Evolutionary conservation across 1,140 invertebrate species (phyloP), one percentile per base, ranked within the genome.

Genomic region (Limonius californicus): DNA sequence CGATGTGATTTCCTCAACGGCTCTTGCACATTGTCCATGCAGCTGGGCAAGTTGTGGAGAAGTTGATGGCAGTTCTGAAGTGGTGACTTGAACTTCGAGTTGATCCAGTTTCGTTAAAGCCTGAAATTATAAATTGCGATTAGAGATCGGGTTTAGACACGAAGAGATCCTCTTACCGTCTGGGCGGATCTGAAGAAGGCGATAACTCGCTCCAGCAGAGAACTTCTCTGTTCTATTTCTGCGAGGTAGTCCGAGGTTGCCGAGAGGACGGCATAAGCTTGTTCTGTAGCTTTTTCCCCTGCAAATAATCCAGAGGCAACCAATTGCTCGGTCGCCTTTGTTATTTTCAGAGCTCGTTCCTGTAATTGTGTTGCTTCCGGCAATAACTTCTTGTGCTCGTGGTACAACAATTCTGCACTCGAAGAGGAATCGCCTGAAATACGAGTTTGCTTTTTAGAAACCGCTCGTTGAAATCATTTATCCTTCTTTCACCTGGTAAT

Each of bases 291-390:
- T 71, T 91, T 85, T 64, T 89, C 84, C 1, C 84, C 85, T 14
- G 85, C 85, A 69, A 87, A 87, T 68, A 86, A 85, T 14, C 87
- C 87, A 0, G 84, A 82, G 21, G 83, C 82, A 18, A 87, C 82
- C 16, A 93, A 80, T 71, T 88, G 85, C 74, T 93, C 90, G 12
- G 89, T 91, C 20, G 87, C 88, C 71, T 87, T 85, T 1, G 91
- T 86, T 65, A 92, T 87, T 74, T 87, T 89, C 19, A 93, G 76
- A 2, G 88, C 86, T 67, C 82, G 83, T 66, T 92, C 90, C 75
- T 92, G 88, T 30, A 91, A 79, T 32, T 88, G 83, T 81, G 87
- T 84, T 1, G 89, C 88, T 77, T 90, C 87, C 2, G 82, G 77
- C 66, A 91, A 84, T 68, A 89, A 80, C 70, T 88, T 88, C 56